A percentile compares a stretch with the other conserved stretches of the same genome.
These are phyloP conservation scores for Enteromius thamalakanensis DNA, from an alignment of 2,797 vertebrate species.

Conservation along the genomic window DNA sequence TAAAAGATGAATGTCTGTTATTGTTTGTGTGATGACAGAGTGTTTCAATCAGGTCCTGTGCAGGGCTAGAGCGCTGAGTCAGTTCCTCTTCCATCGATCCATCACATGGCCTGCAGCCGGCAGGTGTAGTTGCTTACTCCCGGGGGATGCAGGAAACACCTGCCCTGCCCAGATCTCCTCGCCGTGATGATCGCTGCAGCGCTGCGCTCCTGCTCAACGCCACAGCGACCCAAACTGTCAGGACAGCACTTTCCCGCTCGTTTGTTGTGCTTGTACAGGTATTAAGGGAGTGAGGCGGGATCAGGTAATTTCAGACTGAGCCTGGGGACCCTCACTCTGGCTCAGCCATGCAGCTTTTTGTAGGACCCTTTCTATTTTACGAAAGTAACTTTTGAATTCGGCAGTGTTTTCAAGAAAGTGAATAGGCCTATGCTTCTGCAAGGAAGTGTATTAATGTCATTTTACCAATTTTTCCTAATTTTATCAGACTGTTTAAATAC, in stretches of 20 bases:
- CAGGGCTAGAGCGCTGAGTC: slow-evolving; percentile 84
- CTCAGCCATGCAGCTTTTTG: slow-evolving; percentile 36
- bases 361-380: not conserved
- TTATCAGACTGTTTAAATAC: not conserved
- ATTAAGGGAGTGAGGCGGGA: slow-evolving; percentile 72
- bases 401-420: slow-evolving; percentile 28
- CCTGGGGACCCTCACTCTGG: slow-evolving; percentile 47
- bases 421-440: not conserved
- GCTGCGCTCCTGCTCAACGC: slow-evolving; percentile 70
- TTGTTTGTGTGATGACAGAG: slow-evolving; percentile 90
- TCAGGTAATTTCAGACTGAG: slow-evolving; percentile 57
- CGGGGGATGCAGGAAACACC: slow-evolving; percentile 82
- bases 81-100: slow-evolving; percentile 84
- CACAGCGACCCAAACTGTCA: slow-evolving; percentile 79
- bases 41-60: slow-evolving; percentile 88
- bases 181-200: slow-evolving; percentile 75
- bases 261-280: slow-evolving; percentile 78
- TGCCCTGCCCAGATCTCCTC: slow-evolving; percentile 74
- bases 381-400: not conserved
- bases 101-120: slow-evolving; percentile 80
- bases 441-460: not conserved
- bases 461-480: not conserved
- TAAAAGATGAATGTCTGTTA: slow-evolving; percentile 86
- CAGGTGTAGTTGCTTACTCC: slow-evolving; percentile 81
- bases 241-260: slow-evolving; percentile 83